Base-by-base conservation (phyloP, 2,797 vertebrate genomes). In the Microchirus variegatus region DNA sequence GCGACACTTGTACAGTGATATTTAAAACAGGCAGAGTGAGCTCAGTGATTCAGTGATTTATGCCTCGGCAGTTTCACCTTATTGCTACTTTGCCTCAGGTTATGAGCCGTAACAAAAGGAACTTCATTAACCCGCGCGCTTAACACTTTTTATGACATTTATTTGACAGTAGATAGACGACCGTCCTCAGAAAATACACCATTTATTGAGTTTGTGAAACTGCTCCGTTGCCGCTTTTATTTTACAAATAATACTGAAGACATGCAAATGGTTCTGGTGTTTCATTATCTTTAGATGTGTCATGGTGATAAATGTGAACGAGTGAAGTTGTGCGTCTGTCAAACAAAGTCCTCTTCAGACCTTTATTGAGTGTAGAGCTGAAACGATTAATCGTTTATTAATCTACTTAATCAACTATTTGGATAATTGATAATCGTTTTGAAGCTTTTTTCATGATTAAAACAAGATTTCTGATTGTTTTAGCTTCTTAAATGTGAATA, bases 51-150 rank as follows among this genome's bases (percentile, higher is more conserved):
- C 48, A 42, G 53, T 52, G 42, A 73, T 70, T 70, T 1, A 44
- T 70, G 57, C 54, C 54, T 78, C 63, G 59, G 53, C 63, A 59
- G 50, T 62, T 63, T 77, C 49, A 42, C 17, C 37, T 50, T 70
- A 45, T 37, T 55, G 57, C 57, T 70, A 38, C 54, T 70, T 68
- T 63, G 67, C 71, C 71, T 85, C 78, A 75, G 75, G 76, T 70
- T 70, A 75, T 47, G 40, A 83, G 75, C 78, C 59, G 38, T 68
- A 58, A 58, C 46, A 15, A 19, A 59, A 48, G 67, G 71, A 41
- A 46, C 11, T 64, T 60, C 61, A 72, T 70, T 61, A 47, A 9
- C 31, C 42, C 19, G 1, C 53, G 44, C 37, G 38, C 53, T 46
- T 31, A 45, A 22, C 12, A 57, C n/a, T 69, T 78, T 80, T 50